Percentiles rank a stretch among this genome's conserved stretches.
Evolutionary conservation across 2,888 invertebrate genomes (phyloP).

Genomic region (Bursaphelenchus okinawaensis): DNA sequence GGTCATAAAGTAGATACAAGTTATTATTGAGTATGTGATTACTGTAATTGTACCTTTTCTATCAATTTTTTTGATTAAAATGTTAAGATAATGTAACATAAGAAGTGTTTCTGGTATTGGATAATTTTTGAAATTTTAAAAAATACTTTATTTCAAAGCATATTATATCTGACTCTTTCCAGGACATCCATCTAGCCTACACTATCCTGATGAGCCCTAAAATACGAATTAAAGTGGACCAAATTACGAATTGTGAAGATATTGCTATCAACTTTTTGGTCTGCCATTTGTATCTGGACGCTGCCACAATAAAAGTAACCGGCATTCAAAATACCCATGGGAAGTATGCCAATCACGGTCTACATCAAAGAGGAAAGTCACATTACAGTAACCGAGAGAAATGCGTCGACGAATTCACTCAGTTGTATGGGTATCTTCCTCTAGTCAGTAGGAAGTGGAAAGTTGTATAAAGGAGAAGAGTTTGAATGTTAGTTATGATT

Average conservation of each 20-base stretch:
- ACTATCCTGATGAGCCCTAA: conserved; percentile 85
- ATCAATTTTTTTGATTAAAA: too few relatives aligned
- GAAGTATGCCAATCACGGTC: neutral
- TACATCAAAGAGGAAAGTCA: neutral
- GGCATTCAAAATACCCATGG: neutral
- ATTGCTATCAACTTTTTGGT: conserved; percentile 98
- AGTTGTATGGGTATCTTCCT: conserved; percentile 95
- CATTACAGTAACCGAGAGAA: conserved; percentile 72
- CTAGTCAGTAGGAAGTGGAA: conserved; percentile 60
- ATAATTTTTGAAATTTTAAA: too few relatives aligned
- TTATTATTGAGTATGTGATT: too few relatives aligned
- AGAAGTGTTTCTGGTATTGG: too few relatives aligned
- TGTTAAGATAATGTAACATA: too few relatives aligned
- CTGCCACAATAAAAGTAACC: neutral
- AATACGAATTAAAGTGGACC: conserved; percentile 88
- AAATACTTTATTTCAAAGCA: too few relatives aligned
- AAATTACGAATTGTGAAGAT: conserved; percentile 97
- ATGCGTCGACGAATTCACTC: conserved; percentile 81
- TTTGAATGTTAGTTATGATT: neutral
- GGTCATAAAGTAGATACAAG: too few relatives aligned
- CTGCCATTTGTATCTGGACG: conserved; percentile 69
- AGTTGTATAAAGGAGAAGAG: neutral
- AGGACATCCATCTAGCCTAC: conserved; percentile 75
- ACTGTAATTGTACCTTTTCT: too few relatives aligned
- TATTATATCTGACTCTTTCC: too few relatives aligned